phyloP scores from a whole-genome alignment of 1,140 invertebrate genomes.

The Dolichoris vasculosae region DNA sequence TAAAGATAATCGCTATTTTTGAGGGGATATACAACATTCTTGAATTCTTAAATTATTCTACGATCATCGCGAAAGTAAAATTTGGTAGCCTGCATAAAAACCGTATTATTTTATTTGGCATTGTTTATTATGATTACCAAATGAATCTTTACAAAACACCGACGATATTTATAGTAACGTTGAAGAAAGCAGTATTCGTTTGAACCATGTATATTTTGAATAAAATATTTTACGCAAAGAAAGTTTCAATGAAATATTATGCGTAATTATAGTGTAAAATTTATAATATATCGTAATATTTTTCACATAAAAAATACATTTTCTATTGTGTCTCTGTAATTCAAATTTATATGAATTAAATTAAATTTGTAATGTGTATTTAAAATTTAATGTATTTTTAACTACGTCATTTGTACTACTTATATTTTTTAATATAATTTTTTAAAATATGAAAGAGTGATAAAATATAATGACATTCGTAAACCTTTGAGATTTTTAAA shows the following conservation, averaged over 20 bases:
- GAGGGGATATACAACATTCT: no score
- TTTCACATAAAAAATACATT: background rate
- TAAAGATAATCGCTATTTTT: no score
- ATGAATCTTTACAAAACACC: background rate
- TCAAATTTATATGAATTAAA: background rate
- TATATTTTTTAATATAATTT: background rate
- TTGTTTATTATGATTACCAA: background rate
- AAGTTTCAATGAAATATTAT: background rate
- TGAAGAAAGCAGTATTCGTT: background rate
- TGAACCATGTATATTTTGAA: background rate
- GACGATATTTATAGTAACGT: background rate
- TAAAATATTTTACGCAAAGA: background rate
- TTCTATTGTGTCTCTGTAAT: background rate
- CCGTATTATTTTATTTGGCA: background rate
- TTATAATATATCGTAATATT: background rate
- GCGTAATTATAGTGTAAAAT: background rate
- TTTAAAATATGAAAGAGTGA: background rate
- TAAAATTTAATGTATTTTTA: conserved; percentile 9
- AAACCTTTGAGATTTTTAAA: background rate
- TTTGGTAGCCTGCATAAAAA: no score
- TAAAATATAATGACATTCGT: background rate
- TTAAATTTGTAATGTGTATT: background rate
- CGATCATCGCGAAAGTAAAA: no score
- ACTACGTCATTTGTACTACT: background rate
- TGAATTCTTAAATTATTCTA: no score